A percentile compares a stretch with the other conserved stretches of the same genome.
Evolutionary conservation across 2,113 vertebrate genomes (phyloP).

Genomic region (Dipodomys ordii): DNA sequence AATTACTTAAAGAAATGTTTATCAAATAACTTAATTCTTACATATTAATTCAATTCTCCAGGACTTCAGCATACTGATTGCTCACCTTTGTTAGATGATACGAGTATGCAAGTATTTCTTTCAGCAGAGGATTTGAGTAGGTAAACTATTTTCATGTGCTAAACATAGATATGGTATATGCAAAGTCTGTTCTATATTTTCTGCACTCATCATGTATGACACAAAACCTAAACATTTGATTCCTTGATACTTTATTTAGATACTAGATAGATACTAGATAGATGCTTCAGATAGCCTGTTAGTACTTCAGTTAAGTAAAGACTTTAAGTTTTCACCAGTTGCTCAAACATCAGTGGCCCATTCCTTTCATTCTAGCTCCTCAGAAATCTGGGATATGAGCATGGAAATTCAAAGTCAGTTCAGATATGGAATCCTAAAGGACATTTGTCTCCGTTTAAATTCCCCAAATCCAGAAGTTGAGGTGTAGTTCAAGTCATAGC

Average conservation of each 20-base stretch:
- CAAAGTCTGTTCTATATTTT: neutral
- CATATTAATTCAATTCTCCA: conserved; percentile 68
- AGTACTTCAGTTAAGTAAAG: no score
- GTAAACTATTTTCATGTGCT: conserved; percentile 33
- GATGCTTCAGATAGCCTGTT: no score
- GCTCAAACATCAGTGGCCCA: no score
- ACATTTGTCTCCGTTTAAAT: no score
- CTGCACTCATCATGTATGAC: neutral
- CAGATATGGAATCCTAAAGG: no score
- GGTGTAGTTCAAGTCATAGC: no score
- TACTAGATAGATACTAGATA: no score
- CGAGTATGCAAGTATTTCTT: conserved; percentile 3
- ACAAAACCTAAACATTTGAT: neutral
- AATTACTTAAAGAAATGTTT: conserved; percentile 64
- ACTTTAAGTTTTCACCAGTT: no score
- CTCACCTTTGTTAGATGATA: conserved; percentile 1
- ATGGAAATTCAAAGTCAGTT: no score
- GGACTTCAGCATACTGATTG: conserved; percentile 48
- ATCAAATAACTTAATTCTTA: conserved; percentile 78
- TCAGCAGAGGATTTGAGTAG: conserved; percentile 34
- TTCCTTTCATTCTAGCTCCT: no score
- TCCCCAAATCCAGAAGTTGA: no score
- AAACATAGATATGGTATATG: neutral
- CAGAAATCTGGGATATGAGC: no score
- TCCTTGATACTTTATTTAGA: neutral